Evolutionary conservation across 2,888 invertebrate genomes (phyloP), one percentile per base, ranked within the genome.

Genomic region (Lamellibrachia satsuma): DNA sequence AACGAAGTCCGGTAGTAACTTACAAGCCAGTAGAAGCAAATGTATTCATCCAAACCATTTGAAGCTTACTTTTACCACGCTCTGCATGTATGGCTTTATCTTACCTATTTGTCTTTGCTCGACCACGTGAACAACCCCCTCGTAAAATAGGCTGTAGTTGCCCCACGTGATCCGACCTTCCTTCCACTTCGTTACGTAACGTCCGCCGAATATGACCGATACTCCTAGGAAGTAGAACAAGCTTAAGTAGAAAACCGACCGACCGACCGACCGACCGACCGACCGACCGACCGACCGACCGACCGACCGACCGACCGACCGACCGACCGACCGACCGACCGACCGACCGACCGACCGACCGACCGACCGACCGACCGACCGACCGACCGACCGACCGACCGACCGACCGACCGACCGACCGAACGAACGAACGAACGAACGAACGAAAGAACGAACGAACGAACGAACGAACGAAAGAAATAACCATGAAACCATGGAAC

Each of bases 131-230:
- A 75, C 75, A 75, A 75, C 75, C 75, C 22, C 75, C 75, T 75
- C 75, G 75, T 75, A 75, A 75, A 75, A 75, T 15, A 75, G 75
- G 75, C 75, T 75, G 75, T 75, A 75, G n/a, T 75, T 75, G 75
- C 75, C 75, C 75, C 75, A 75, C 75, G 75, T 75, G 75, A n/a
- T 75, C 75, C 22, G 75, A 75, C 22, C 75, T 75, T 75, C 75
- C 22, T 22, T 75, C 75, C 75, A 75, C 75, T 75, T 75, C 75
- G 92, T 92, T n/a, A 90, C 90, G 90, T 90, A 92, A 52, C 90
- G 92, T n/a, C 92, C 92, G 39, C 92, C 90, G 52, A 92, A 92
- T 90, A 55, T 92, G 11, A 92, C 92, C 15, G 92, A 92, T 11
- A 92, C 51, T 39, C 92, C 92, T 92, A 90, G 7, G 52, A 90